These are phyloP conservation scores for Iphiclides podalirius DNA, from an alignment of 2,888 invertebrate species.

Conservation along the genomic window DNA sequence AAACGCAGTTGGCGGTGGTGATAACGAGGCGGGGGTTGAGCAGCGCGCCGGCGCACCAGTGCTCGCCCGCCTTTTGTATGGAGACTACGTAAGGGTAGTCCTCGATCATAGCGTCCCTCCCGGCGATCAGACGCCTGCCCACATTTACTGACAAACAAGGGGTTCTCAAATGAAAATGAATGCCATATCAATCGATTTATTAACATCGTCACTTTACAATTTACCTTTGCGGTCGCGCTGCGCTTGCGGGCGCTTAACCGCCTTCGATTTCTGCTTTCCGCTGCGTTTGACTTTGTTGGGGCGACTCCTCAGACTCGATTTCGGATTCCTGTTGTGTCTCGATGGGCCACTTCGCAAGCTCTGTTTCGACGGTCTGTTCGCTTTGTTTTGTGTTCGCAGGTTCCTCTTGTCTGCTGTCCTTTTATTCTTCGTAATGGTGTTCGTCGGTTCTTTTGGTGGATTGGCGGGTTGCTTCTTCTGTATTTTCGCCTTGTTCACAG, in stretches of 20 bases:
- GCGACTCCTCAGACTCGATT: neutral
- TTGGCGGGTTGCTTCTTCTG: neutral
- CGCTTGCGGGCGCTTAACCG: neutral
- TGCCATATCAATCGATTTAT: slow-evolving; percentile 8
- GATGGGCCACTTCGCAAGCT: neutral
- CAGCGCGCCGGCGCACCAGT: slow-evolving; percentile 69
- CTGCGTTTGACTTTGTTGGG: neutral
- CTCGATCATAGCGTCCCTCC: slow-evolving; percentile 53
- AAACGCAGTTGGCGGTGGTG: slow-evolving; percentile 70
- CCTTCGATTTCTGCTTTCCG: neutral
- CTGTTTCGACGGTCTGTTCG: neutral
- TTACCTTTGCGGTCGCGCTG: slow-evolving; percentile 10
- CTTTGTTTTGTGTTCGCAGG: neutral
- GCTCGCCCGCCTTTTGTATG: slow-evolving; percentile 56
- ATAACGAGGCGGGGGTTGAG: slow-evolving; percentile 59
- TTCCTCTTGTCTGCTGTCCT: neutral
- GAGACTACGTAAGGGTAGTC: slow-evolving; percentile 67
- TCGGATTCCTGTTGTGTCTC: neutral
- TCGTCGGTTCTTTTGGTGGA: neutral
- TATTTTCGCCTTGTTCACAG: neutral
- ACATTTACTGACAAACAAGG: slow-evolving; percentile 19
- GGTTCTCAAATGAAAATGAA: slow-evolving; percentile 14
- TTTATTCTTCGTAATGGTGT: neutral
- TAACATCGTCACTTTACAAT: slow-evolving; percentile 11
- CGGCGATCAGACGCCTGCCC: slow-evolving; percentile 52